A percentile compares a stretch with the other conserved stretches of the same genome.
phyloP scores from a whole-genome alignment of 2,113 vertebrate genomes.

The Rhea pennata region DNA sequence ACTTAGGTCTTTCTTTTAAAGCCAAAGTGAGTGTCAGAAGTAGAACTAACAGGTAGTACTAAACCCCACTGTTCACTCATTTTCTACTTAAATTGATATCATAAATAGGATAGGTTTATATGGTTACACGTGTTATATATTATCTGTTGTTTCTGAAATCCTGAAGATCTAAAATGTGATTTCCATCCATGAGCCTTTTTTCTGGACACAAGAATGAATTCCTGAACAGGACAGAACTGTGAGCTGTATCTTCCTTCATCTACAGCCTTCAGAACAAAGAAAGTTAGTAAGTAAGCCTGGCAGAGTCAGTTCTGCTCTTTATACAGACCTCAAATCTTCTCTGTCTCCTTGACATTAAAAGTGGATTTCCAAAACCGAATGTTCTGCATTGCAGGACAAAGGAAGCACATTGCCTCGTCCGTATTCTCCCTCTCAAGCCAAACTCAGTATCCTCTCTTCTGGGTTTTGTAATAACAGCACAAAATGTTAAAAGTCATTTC shows the following conservation, averaged over 20 bases:
- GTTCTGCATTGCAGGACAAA: slow-evolving; percentile 1
- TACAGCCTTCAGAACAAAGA: background rate
- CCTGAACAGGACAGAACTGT: background rate
- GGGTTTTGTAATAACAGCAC: background rate
- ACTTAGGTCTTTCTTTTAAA: background rate
- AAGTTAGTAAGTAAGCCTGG: background rate
- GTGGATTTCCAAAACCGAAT: background rate
- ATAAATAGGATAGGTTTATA: background rate
- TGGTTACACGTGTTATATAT: background rate
- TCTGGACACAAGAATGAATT: background rate
- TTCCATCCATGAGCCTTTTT: background rate
- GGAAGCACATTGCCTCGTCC: slow-evolving; percentile 5
- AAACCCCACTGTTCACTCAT: background rate
- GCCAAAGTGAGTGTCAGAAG: background rate
- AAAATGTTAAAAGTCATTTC: background rate
- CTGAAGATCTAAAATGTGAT: background rate
- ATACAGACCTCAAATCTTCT: background rate
- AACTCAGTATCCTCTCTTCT: background rate
- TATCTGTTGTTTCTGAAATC: background rate
- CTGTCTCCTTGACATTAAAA: background rate
- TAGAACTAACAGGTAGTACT: background rate
- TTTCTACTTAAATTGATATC: background rate
- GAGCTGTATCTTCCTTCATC: background rate
- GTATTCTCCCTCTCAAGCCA: background rate
- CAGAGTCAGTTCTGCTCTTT: background rate